Conservation (phyloP, 2,888 invertebrate genomes). For the Meandrusa payeni region DNA sequence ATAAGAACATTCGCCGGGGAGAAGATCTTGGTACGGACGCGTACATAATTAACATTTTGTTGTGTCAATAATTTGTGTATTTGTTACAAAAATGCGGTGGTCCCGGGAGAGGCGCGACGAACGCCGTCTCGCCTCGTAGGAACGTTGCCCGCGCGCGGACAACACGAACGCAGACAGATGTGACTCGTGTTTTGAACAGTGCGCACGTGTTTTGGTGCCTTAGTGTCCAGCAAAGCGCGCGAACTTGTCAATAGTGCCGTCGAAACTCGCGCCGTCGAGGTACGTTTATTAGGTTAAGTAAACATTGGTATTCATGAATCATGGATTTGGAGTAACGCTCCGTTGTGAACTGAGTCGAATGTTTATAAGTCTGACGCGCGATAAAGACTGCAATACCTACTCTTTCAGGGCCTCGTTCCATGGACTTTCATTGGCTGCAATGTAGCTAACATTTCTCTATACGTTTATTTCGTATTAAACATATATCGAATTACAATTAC, state of each 20-base stretch:
- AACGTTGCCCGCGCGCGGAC: conserved; percentile 4
- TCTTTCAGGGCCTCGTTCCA: conserved; percentile 19
- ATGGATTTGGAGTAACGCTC: conserved; percentile 4
- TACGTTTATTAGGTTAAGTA: conserved; percentile 22
- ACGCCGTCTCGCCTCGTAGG: conserved; percentile 51
- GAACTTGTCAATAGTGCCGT: conserved; percentile 7
- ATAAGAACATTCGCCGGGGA: conserved; percentile 47
- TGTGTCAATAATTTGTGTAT: conserved; percentile 25
- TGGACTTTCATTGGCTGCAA: conserved; percentile 8
- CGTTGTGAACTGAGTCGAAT: conserved; percentile 5
- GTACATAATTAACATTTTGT: conserved; percentile 33
- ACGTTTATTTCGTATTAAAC: background rate
- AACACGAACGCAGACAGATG: conserved; percentile 39
- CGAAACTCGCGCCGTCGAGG: conserved; percentile 17
- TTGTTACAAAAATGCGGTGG: conserved; percentile 61
- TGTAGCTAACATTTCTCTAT: conserved; percentile 3
- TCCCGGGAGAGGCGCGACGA: conserved; percentile 58
- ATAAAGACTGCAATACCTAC: conserved; percentile 21
- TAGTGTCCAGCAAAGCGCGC: conserved; percentile 13
- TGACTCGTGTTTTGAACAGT: conserved; percentile 20
- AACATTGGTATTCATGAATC: conserved; percentile 18
- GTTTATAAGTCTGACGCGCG: conserved; percentile 22
- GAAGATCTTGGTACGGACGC: conserved; percentile 48
- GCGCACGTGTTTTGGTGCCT: conserved; percentile 18
- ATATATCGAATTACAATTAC: too few species aligned